Evolutionary conservation across 2,797 vertebrate species (phyloP).

Genomic region (Hyperoplus lanceolatus): DNA sequence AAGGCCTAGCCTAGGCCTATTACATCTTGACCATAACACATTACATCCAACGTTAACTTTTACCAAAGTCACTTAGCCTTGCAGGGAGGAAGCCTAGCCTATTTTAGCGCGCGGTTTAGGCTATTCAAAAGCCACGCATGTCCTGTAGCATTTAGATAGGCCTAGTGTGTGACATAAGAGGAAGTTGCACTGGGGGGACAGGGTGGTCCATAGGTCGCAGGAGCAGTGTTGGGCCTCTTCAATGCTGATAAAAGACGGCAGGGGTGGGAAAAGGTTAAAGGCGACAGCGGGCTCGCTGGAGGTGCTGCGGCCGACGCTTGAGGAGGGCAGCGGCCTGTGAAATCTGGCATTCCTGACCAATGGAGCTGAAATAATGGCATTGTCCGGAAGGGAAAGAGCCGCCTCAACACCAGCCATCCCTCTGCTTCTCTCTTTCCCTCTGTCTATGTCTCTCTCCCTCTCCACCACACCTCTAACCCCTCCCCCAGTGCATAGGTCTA

Average conservation of each 20-base stretch:
- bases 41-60: no score
- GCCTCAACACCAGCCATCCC: slow-evolving; percentile 72
- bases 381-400: slow-evolving; percentile 88
- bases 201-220: slow-evolving; percentile 14
- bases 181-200: not conserved
- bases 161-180: no score
- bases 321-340: slow-evolving; percentile 90
- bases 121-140: not conserved
- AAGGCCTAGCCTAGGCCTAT: no score
- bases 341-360: slow-evolving; percentile 94
- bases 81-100: no score
- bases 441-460: not conserved
- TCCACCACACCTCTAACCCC: no score
- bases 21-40: no score
- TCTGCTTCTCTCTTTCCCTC: slow-evolving; percentile 4
- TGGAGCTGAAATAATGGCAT: slow-evolving; percentile 94
- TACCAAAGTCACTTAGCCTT: no score
- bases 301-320: slow-evolving; percentile 74
- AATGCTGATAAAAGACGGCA: not conserved
- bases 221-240: not conserved
- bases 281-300: slow-evolving; percentile 56
- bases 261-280: slow-evolving; percentile 69
- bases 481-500: no score
- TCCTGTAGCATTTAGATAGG: no score
- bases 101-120: no score